phyloP scores from a whole-genome alignment of 2,797 vertebrate species.

The Salarias fasciatus region DNA sequence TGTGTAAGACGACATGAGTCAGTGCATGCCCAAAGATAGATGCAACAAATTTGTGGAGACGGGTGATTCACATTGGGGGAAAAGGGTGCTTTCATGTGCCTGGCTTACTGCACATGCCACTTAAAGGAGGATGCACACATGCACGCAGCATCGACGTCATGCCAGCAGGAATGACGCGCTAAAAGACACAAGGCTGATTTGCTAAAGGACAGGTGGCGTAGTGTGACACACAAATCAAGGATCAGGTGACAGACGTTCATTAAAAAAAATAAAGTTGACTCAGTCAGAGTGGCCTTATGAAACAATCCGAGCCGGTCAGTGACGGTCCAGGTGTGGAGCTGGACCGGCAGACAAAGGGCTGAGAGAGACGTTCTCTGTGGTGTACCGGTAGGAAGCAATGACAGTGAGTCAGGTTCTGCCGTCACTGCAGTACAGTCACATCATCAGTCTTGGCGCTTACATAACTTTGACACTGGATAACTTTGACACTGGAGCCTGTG shows the following conservation, averaged over 20 bases:
- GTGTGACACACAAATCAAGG: constrained; percentile 5
- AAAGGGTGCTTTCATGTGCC: background rate
- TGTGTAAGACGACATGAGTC: constrained; percentile 9
- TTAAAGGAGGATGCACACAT: constrained; percentile 1
- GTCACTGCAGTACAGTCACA: constrained; percentile 28
- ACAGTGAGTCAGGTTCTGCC: constrained; percentile 29
- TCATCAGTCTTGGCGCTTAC: constrained; percentile 27
- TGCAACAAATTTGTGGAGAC: constrained; percentile 35
- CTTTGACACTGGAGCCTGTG: constrained; percentile 12
- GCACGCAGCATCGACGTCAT: constrained; percentile 3
- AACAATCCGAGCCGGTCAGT: background rate
- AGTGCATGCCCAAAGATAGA: constrained; percentile 23
- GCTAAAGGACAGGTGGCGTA: constrained; percentile 8
- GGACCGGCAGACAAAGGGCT: background rate
- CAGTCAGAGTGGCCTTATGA: background rate
- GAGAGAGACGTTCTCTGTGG: constrained; percentile 1
- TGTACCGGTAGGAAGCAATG: constrained; percentile 6
- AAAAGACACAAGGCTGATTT: constrained; percentile 12
- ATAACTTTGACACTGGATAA: constrained; percentile 37
- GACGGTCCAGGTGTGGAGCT: background rate
- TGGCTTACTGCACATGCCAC: constrained; percentile 12
- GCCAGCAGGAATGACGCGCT: background rate
- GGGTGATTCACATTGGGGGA: constrained; percentile 32
- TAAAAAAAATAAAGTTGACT: background rate
- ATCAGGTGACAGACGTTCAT: background rate